phyloP scores from a whole-genome alignment of 2,113 vertebrate genomes.

The Chloebia gouldiae region DNA sequence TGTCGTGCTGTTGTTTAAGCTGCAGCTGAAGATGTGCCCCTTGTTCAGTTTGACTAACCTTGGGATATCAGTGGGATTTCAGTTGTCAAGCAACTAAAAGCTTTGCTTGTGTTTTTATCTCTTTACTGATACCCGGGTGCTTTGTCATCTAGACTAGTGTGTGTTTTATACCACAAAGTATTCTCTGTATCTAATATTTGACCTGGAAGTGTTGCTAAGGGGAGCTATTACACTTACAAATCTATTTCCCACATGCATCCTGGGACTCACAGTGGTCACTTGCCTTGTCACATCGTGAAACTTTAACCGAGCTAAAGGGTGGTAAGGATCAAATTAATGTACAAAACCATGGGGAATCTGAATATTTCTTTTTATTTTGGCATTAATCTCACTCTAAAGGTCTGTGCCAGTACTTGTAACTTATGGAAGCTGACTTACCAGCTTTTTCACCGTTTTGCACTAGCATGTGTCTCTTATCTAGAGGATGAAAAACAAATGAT shows the following conservation, averaged over 20 bases:
- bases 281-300: accelerated
- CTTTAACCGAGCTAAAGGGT: accelerated
- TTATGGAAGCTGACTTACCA: neutral
- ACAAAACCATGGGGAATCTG: neutral
- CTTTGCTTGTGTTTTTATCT: neutral
- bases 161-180: neutral
- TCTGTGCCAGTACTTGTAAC: neutral
- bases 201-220: neutral
- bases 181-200: neutral
- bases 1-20: neutral
- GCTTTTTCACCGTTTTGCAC: neutral
- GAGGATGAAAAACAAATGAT: neutral
- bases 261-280: neutral
- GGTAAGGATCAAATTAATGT: neutral
- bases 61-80: neutral
- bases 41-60: neutral
- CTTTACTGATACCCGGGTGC: neutral
- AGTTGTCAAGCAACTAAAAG: neutral
- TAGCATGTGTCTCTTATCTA: neutral
- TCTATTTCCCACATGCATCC: neutral
- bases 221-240: neutral
- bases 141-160: neutral
- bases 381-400: neutral
- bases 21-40: neutral
- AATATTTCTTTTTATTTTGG: neutral